These are phyloP conservation scores for Corythornis leucogaster DNA, from an alignment of 2,797 vertebrate genomes.

Conservation along the genomic window DNA sequence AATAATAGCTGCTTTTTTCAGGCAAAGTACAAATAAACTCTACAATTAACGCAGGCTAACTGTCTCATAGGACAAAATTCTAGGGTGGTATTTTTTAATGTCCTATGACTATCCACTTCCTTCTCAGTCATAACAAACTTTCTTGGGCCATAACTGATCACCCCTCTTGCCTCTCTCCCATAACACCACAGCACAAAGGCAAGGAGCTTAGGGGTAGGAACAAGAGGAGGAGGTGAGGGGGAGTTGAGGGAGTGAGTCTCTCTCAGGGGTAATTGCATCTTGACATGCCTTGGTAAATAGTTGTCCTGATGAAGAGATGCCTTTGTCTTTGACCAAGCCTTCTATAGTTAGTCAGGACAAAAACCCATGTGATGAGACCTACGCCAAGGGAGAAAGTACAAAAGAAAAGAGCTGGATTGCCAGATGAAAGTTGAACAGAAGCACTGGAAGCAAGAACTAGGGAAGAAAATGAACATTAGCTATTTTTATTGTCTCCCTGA, in stretches of 20 bases:
- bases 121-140: background rate
- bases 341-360: background rate
- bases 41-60: background rate
- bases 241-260: background rate
- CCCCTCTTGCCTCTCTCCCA: background rate
- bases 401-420: background rate
- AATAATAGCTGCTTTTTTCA: background rate
- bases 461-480: background rate
- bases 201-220: background rate
- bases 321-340: background rate
- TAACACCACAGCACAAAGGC: background rate
- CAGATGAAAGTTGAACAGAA: background rate
- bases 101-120: background rate
- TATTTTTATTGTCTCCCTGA: slow-evolving; percentile 40
- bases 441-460: background rate
- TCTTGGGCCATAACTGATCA: background rate
- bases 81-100: background rate
- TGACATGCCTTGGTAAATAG: background rate
- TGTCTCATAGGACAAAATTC: background rate
- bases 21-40: background rate
- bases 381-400: background rate
- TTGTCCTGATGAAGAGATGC: background rate
- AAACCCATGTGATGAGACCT: background rate
- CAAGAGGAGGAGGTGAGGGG: background rate
- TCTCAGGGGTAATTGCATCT: accelerated